Conservation (phyloP, 2,888 invertebrate species). For the Elaeidobius kamerunicus region DNA sequence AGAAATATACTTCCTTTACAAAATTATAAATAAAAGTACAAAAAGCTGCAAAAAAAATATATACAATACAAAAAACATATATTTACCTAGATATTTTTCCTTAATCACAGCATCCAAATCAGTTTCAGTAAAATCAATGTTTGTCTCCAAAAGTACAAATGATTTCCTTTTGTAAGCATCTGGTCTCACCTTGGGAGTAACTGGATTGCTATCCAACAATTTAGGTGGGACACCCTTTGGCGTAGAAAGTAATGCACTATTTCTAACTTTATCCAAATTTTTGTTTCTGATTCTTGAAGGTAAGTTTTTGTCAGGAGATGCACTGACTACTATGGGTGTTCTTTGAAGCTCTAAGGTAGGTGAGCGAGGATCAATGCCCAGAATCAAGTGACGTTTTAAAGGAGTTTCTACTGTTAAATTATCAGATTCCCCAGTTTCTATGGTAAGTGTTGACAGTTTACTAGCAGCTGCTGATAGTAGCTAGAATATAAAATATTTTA, state of each 20-base stretch:
- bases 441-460: constrained; percentile 25
- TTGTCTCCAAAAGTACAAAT: constrained; percentile 57
- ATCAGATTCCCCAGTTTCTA: constrained; percentile 3
- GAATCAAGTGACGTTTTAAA: constrained; percentile 27
- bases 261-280: constrained; percentile 43
- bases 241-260: constrained; percentile 3
- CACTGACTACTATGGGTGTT: constrained; percentile 53
- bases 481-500: too few relatives aligned
- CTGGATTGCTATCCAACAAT: constrained; percentile 44
- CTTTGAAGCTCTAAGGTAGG: constrained; percentile 59
- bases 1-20: too few relatives aligned
- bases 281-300: constrained; percentile 42
- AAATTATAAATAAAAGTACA: too few relatives aligned
- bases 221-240: constrained; percentile 44
- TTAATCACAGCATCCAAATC: constrained; percentile 46
- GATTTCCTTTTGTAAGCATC: constrained; percentile 46
- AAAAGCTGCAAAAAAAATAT: background rate
- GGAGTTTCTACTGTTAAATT: constrained; percentile 28
- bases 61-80: background rate
- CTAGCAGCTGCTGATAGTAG: constrained; percentile 30
- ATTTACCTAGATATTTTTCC: constrained; percentile 31
- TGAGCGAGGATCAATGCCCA: constrained; percentile 54
- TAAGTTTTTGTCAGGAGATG: constrained; percentile 27
- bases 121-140: constrained; percentile 59
- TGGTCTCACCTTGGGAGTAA: constrained; percentile 38